These are phyloP conservation scores for Aphelenchoides besseyi DNA, from an alignment of 1,140 invertebrate genomes.

Conservation along the genomic window DNA sequence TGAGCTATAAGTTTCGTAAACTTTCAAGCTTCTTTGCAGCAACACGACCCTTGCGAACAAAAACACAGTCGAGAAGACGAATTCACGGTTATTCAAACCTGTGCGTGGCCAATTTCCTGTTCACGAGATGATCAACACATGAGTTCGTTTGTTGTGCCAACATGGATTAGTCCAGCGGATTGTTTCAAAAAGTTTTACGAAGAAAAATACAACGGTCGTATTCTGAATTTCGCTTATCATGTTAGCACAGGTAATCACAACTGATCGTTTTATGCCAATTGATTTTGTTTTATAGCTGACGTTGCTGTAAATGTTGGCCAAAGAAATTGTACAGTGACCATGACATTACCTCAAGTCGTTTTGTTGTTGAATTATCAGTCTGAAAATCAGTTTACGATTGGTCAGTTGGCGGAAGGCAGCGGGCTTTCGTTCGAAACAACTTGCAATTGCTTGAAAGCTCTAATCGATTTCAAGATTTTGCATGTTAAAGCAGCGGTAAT, in stretches of 20 bases:
- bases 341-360: slow-evolving; percentile 18
- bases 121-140: slow-evolving; percentile 2
- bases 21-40: too few species aligned
- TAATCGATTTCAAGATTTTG: slow-evolving; percentile 21
- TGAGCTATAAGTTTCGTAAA: background rate
- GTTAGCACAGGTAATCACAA: slow-evolving; percentile 20
- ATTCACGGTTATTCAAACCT: slow-evolving; percentile 15
- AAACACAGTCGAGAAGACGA: background rate
- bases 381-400: background rate
- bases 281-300: slow-evolving; percentile 10
- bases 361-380: background rate
- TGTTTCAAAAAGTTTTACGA: slow-evolving; percentile 13
- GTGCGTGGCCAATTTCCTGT: slow-evolving; percentile 14
- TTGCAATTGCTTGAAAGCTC: slow-evolving; percentile 11
- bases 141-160: background rate
- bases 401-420: background rate
- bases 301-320: slow-evolving; percentile 7
- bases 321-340: background rate
- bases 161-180: background rate
- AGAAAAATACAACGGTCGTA: slow-evolving; percentile 8
- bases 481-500: background rate
- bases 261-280: background rate
- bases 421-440: background rate
- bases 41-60: background rate
- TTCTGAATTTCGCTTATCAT: slow-evolving; percentile 21